Base-by-base conservation (phyloP, 2,888 invertebrate species). In the Dorcus hopei region DNA sequence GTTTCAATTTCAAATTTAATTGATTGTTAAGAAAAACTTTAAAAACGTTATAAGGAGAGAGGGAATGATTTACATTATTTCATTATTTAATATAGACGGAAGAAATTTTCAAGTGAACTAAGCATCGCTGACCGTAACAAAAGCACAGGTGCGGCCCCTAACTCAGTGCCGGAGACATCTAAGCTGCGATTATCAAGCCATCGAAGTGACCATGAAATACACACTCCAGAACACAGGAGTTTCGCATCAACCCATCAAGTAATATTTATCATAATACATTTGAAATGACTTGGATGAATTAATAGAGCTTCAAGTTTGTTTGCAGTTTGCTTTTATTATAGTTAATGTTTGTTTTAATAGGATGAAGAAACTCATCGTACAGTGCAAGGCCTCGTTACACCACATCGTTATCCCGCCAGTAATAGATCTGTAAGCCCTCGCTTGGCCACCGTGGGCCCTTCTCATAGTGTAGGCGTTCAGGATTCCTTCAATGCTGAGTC, bases 121-220 rank as follows among this genome's bases (percentile, higher is more conserved):
- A 84, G 82, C 55, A 84, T 85, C 47, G 80, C 81, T 2, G 78
- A 77, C 64, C 64, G 72, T 41, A 57, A 59, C 50, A 40, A 53
- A 45, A 47, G 54, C 56, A 26, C 57, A 0, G 57, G 54, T 7
- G 19, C 56, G 8, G 49, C 55, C 8, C 73, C 77, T 0, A 72
- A 71, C 48, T 74, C 75, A 2, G 72, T 72, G 5, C 73, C 75
- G 0, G 77, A 76, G 41, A 54, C 52, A 7, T 54, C 60, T 16
- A 70, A 73, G 59, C 62, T 75, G 16, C 70, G 77, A 26, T 69
- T 85, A 49, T 81, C 84, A 1, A 81, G 81, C 1, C 85, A 85
- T 72, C 76, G 85, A 59, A 85, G 85, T 67, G 86, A 86, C 70
- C 80, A 85, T 68, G 85, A 86, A 72, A 86, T 86, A 45, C 85